Evolutionary conservation across 2,888 invertebrate species (phyloP).

Genomic region (Eristalis tenax): DNA sequence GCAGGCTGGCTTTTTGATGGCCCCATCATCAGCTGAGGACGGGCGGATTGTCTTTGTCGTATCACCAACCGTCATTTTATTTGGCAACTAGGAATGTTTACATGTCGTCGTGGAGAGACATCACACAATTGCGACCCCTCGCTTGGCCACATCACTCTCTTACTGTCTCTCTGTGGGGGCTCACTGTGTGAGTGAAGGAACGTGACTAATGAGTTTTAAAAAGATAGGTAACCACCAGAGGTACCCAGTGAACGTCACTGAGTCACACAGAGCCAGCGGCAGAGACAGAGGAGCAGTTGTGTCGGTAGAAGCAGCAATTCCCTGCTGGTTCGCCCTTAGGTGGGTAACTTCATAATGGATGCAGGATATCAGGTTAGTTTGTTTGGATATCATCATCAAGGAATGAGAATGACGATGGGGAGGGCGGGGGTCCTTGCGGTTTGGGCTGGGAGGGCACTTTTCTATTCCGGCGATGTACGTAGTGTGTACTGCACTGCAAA

Average conservation of each 20-base stretch:
- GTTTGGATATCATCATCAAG: conserved; percentile 49
- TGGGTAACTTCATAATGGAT: conserved; percentile 57
- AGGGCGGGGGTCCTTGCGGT: conserved; percentile 13
- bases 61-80: conserved; percentile 64
- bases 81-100: conserved; percentile 51
- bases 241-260: not conserved
- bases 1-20: conserved; percentile 33
- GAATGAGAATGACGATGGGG: not conserved
- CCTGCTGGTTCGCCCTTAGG: conserved; percentile 16
- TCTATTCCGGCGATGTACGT: conserved; percentile 5
- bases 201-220: conserved; percentile 71
- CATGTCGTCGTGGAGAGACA: conserved; percentile 46
- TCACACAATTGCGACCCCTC: not conserved
- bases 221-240: conserved; percentile 37
- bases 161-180: not conserved
- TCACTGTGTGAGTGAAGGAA: conserved; percentile 13
- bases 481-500: not conserved
- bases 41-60: conserved; percentile 30
- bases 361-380: conserved; percentile 47
- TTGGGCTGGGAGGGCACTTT: conserved; percentile 7
- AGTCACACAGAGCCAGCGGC: conserved; percentile 15
- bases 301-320: conserved; percentile 9
- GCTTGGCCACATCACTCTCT: not conserved
- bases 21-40: not conserved
- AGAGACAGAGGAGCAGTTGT: conserved; percentile 8